Percentiles rank a stretch among this genome's conserved stretches.
Conservation (phyloP, 2,797 vertebrate genomes). For the Loriculus beryllinus region DNA sequence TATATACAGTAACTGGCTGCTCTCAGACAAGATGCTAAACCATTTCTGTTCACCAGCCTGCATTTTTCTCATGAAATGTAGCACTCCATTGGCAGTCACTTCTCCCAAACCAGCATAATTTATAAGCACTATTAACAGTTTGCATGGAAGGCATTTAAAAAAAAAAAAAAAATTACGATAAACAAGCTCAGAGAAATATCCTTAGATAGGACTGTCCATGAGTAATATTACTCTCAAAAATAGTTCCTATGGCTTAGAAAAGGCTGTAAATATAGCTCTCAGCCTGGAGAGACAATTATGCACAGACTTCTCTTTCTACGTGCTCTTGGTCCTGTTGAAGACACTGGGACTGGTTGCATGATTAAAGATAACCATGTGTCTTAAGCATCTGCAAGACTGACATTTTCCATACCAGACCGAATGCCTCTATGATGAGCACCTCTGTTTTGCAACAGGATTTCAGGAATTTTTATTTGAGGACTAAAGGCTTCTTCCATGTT, state of each 20-base stretch:
- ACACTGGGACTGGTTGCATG: accelerated
- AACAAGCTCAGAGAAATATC: not conserved
- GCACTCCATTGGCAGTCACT: not conserved
- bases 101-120: not conserved
- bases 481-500: not conserved
- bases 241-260: conserved; percentile 11
- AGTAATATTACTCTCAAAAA: conserved; percentile 7
- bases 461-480: not conserved
- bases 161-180: not conserved
- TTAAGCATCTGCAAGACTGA: not conserved
- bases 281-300: conserved; percentile 14
- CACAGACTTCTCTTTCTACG: not conserved
- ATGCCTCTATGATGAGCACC: not conserved
- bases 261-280: conserved; percentile 18
- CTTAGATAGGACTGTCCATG: not conserved
- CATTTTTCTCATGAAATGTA: conserved; percentile 21
- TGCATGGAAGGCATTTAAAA: not conserved
- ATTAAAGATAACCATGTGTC: not conserved
- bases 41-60: not conserved
- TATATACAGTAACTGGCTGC: conserved; percentile 26
- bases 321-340: not conserved
- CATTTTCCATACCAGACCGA: not conserved
- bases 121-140: not conserved
- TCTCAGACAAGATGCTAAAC: not conserved
- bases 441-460: not conserved